Evolutionary conservation across 2,888 invertebrate genomes (phyloP).

Genomic region (Leucophenga montana): DNA sequence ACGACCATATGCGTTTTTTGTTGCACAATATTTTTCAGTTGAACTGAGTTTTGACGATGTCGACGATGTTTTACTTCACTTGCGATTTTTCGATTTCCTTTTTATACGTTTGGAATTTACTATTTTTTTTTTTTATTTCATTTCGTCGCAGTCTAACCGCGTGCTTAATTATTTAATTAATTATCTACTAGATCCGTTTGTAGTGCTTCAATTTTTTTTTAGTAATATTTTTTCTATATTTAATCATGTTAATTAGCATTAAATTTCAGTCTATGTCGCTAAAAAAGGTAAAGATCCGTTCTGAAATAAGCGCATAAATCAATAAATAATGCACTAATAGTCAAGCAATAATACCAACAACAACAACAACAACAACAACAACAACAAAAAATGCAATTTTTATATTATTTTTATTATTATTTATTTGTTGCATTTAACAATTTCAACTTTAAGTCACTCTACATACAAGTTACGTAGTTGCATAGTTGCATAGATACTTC

Average conservation of each 20-base stretch:
- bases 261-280: conserved; percentile 46
- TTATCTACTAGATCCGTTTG: conserved; percentile 57
- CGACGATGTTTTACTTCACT: conserved; percentile 4
- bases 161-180: conserved; percentile 52
- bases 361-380: conserved; percentile 6
- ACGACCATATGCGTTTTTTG: conserved; percentile 23
- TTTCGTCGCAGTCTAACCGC: conserved; percentile 12
- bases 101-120: not conserved
- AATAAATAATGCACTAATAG: conserved; percentile 47
- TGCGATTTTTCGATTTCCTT: not conserved
- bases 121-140: conserved; percentile 1
- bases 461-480: not conserved
- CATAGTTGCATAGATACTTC: not conserved
- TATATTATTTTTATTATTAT: no score
- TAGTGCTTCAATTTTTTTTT: conserved; percentile 10
- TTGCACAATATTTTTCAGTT: conserved; percentile 60
- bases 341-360: not conserved
- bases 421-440: conserved; percentile 1
- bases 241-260: conserved; percentile 52
- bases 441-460: not conserved
- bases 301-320: conserved; percentile 54
- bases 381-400: not conserved
- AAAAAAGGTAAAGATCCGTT: conserved; percentile 40
- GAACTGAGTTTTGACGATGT: not conserved
- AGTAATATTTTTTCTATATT: not conserved